Conservation (phyloP, 2,888 invertebrate species). For the Napeogenes inachia region DNA sequence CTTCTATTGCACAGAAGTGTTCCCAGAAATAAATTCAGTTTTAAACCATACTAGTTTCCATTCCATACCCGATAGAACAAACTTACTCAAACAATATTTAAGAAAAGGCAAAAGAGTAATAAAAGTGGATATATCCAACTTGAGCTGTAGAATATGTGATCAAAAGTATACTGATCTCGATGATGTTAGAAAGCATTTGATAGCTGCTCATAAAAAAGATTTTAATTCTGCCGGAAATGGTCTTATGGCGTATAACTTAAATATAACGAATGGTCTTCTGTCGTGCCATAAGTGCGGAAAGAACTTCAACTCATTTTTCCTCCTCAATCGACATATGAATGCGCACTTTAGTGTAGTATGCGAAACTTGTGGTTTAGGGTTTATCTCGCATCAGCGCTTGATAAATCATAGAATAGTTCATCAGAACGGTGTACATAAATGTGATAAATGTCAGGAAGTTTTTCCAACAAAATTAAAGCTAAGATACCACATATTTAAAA, state of each 20-base stretch:
- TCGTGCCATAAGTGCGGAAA: slow-evolving; percentile 63
- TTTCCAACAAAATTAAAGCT: slow-evolving; percentile 63
- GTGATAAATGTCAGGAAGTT: slow-evolving; percentile 59
- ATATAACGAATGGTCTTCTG: slow-evolving; percentile 48
- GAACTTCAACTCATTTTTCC: slow-evolving; percentile 63
- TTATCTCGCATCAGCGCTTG: slow-evolving; percentile 65
- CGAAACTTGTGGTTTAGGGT: slow-evolving; percentile 67
- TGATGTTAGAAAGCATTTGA: slow-evolving; percentile 57
- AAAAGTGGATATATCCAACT: slow-evolving; percentile 64
- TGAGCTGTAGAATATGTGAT: slow-evolving; percentile 63
- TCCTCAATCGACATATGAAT: slow-evolving; percentile 68
- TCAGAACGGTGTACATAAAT: slow-evolving; percentile 60
- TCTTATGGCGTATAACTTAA: slow-evolving; percentile 63
- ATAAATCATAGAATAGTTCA: slow-evolving; percentile 65
- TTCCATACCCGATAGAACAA: slow-evolving; percentile 48
- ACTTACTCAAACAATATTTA: slow-evolving; percentile 56
- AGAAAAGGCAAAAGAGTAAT: slow-evolving; percentile 67
- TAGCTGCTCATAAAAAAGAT: slow-evolving; percentile 54
- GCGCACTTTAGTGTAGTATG: slow-evolving; percentile 68
- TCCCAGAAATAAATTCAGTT: slow-evolving; percentile 60
- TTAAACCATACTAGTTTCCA: slow-evolving; percentile 54
- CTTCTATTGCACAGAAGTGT: slow-evolving; percentile 65
- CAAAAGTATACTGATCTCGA: slow-evolving; percentile 61
- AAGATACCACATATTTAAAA: slow-evolving; percentile 61
- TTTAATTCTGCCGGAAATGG: slow-evolving; percentile 67